Evolutionary conservation across 2,797 vertebrate genomes (phyloP).

Genomic region (Sebastes matsubarae): DNA sequence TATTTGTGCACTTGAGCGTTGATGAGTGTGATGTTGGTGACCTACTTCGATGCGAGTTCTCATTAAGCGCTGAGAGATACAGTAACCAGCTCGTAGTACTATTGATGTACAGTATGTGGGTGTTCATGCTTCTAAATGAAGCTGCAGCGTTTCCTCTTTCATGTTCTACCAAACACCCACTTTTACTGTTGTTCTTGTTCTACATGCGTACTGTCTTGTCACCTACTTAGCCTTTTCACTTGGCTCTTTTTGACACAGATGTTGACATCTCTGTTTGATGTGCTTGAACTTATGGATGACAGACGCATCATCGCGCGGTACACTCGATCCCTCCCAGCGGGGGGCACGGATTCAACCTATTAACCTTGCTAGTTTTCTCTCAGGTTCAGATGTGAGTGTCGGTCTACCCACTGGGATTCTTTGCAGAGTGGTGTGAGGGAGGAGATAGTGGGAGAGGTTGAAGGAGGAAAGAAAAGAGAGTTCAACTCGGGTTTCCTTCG

Average conservation of each 20-base stretch:
- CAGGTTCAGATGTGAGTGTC: conserved; percentile 22
- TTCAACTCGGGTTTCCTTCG: conserved; percentile 53
- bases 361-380: background rate
- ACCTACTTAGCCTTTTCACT: background rate
- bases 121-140: conserved; percentile 38
- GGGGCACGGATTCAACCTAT: conserved; percentile 11
- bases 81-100: conserved; percentile 12
- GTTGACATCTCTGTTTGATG: conserved; percentile 28
- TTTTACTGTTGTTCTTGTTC: conserved; percentile 6
- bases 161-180: conserved; percentile 23
- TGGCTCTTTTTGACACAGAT: background rate
- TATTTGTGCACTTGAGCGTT: conserved; percentile 25
- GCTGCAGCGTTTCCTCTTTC: conserved; percentile 30
- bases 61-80: conserved; percentile 29
- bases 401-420: conserved; percentile 25
- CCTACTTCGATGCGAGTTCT: conserved; percentile 52
- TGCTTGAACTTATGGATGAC: conserved; percentile 19
- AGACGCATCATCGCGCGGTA: background rate
- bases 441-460: conserved; percentile 6
- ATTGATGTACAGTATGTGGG: conserved; percentile 16
- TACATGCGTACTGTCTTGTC: background rate
- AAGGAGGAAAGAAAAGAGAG: conserved; percentile 13
- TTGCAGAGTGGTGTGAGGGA: conserved; percentile 11
- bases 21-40: conserved; percentile 40
- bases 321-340: background rate